Percentiles rank a stretch among this genome's conserved stretches.
These are phyloP conservation scores for Colaptes auratus DNA, from an alignment of 2,113 vertebrate genomes.

Conservation along the genomic window DNA sequence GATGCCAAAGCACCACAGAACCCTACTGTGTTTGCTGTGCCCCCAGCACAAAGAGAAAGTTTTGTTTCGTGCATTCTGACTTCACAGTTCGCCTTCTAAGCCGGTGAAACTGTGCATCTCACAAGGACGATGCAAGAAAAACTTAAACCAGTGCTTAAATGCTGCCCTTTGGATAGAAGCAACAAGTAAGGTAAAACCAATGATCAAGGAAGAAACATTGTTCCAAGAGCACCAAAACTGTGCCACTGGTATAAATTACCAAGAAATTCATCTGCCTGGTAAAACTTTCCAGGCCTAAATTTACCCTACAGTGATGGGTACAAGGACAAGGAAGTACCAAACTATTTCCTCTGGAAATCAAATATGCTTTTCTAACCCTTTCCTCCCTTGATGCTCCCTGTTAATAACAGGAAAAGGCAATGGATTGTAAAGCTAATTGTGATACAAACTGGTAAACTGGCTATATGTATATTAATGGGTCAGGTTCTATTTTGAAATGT, in stretches of 20 bases:
- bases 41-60: conserved; percentile 13
- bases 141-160: fast-evolving
- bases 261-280: background rate
- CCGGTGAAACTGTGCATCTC: conserved; percentile 22
- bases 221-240: background rate
- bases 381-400: background rate
- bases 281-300: background rate
- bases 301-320: background rate
- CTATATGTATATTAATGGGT: background rate
- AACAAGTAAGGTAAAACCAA: background rate
- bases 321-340: background rate
- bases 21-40: background rate
- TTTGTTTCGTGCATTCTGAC: conserved; percentile 46
- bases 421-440: background rate
- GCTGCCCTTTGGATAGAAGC: background rate
- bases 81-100: conserved; percentile 23
- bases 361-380: background rate
- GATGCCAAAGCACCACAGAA: background rate
- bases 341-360: background rate
- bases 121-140: conserved; percentile 33
- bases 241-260: background rate
- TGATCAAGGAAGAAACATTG: background rate
- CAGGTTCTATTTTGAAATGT: background rate
- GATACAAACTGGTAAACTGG: background rate
- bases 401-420: background rate